phyloP scores from a whole-genome alignment of 2,113 vertebrate species.

The Nerophis ophidion region DNA sequence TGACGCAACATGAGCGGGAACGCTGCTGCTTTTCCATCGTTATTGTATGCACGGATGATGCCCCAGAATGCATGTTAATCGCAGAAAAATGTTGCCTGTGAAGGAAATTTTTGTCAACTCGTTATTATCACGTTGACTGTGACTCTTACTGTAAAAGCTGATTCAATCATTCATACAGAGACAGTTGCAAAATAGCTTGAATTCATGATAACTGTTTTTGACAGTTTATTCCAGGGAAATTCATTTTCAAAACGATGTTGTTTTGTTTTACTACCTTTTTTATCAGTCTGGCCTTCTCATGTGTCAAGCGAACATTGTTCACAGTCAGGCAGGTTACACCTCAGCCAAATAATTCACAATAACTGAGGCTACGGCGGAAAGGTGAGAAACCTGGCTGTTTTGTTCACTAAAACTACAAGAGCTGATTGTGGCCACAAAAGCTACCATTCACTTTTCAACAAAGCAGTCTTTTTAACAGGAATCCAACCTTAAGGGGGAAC shows the following conservation, averaged over 20 bases:
- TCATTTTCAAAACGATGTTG: slow-evolving; percentile 16
- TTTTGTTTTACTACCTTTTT: slow-evolving; percentile 25
- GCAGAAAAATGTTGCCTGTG: too few species aligned
- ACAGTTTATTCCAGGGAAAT: too few species aligned
- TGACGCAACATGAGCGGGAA: too few species aligned
- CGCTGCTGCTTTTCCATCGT: too few species aligned
- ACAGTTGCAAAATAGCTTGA: too few species aligned
- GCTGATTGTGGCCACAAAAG: slow-evolving; percentile 37
- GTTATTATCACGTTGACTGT: too few species aligned
- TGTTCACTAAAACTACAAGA: slow-evolving; percentile 49
- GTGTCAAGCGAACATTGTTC: slow-evolving; percentile 61
- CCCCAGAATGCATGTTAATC: too few species aligned
- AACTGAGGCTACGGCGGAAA: slow-evolving; percentile 48
- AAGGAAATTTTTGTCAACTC: too few species aligned
- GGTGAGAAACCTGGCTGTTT: slow-evolving; percentile 50
- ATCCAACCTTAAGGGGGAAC: slow-evolving; percentile 22
- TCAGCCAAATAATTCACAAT: slow-evolving; percentile 53
- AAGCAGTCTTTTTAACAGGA: slow-evolving; percentile 16
- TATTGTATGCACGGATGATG: too few species aligned
- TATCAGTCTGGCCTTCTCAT: slow-evolving; percentile 45
- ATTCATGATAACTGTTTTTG: too few species aligned
- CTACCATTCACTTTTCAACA: slow-evolving; percentile 41
- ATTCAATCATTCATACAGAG: too few species aligned
- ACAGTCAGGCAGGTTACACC: slow-evolving; percentile 54
- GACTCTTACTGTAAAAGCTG: too few species aligned